Evolutionary conservation across 2,797 vertebrate genomes (phyloP).

Genomic region (Takifugu rubripes): DNA sequence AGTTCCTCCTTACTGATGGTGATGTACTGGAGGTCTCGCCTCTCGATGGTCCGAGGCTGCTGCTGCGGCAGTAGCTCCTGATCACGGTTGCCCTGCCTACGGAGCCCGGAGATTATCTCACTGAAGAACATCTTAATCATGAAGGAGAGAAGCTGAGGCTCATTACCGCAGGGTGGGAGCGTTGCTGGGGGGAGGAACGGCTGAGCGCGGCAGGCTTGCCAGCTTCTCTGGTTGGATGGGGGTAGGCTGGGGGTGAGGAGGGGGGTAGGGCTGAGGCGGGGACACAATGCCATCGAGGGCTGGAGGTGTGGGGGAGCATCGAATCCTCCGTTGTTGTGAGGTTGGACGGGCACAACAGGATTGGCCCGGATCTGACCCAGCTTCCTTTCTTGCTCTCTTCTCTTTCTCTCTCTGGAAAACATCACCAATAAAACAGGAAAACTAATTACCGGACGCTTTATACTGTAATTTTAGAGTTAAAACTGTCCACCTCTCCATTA

Average conservation of each 20-base stretch:
- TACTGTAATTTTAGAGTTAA: background rate
- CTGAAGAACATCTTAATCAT: background rate
- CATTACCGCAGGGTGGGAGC: slow-evolving; percentile 55
- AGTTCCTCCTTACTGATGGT: slow-evolving; percentile 90
- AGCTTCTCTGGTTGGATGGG: slow-evolving; percentile 82
- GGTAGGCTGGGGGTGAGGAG: slow-evolving; percentile 62
- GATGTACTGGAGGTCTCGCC: slow-evolving; percentile 89
- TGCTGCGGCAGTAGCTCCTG: slow-evolving; percentile 93
- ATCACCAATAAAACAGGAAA: background rate
- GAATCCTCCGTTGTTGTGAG: slow-evolving; percentile 70
- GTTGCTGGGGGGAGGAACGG: slow-evolving; percentile 62
- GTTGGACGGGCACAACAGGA: slow-evolving; percentile 78
- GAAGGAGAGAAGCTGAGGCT: background rate
- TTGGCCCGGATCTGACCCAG: slow-evolving; percentile 87
- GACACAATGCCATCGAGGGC: slow-evolving; percentile 52
- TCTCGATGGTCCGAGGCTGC: slow-evolving; percentile 95
- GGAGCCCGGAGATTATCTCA: background rate
- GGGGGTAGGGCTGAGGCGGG: slow-evolving; percentile 60
- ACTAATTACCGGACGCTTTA: no score
- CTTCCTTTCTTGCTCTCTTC: slow-evolving; percentile 92
- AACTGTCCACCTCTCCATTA: background rate
- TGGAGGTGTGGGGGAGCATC: slow-evolving; percentile 66
- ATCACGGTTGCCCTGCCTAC: slow-evolving; percentile 87
- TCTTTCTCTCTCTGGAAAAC: slow-evolving; percentile 83
- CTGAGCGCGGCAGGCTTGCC: slow-evolving; percentile 78